These are phyloP conservation scores for Trogon melanurus DNA, from an alignment of 2,113 vertebrate species.

Conservation along the genomic window DNA sequence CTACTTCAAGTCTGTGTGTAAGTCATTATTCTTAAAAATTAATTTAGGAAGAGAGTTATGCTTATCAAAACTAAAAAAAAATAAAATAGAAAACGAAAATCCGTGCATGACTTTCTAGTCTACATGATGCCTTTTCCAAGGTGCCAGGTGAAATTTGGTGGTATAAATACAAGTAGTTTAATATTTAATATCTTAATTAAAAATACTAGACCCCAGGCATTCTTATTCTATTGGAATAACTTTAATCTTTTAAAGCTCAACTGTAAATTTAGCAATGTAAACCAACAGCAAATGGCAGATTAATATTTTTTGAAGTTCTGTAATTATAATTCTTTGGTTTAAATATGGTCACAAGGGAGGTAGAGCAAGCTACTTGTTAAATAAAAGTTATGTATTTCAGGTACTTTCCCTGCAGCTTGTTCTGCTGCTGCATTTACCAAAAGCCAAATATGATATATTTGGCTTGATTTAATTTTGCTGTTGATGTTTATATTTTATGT, in stretches of 20 bases:
- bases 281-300: background rate
- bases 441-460: background rate
- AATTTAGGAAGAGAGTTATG: background rate
- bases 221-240: background rate
- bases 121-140: background rate
- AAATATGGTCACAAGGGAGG: background rate
- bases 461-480: background rate
- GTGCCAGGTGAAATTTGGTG: background rate
- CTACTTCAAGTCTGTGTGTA: background rate
- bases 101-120: background rate
- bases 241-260: background rate
- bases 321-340: background rate
- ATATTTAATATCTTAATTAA: background rate
- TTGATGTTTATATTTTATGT: background rate
- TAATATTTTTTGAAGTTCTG: background rate
- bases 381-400: background rate
- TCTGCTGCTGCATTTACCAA: background rate
- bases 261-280: background rate
- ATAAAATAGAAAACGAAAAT: background rate
- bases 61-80: background rate
- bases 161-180: background rate
- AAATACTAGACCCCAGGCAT: background rate
- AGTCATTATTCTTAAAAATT: background rate
- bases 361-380: background rate
- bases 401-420: background rate